These are phyloP conservation scores for Gadus macrocephalus DNA, from an alignment of 2,113 vertebrate genomes.

Conservation along the genomic window DNA sequence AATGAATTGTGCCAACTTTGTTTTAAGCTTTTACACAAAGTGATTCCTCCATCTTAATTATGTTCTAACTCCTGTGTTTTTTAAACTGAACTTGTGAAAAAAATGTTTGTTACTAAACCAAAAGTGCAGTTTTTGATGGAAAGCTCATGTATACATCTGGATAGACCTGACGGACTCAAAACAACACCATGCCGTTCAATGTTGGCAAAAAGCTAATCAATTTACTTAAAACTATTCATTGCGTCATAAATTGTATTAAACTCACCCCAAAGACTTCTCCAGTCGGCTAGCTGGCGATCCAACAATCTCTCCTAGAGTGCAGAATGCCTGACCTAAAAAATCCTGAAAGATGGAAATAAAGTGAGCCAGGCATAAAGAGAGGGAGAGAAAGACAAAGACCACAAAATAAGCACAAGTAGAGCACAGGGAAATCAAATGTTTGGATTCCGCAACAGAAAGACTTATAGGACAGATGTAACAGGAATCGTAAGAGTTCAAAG, in stretches of 20 bases:
- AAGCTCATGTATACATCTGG: too few relatives aligned
- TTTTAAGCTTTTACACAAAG: too few relatives aligned
- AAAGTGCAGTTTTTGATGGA: too few relatives aligned
- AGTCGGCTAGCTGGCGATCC: constrained; percentile 89
- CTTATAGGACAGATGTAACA: constrained; percentile 1
- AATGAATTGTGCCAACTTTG: too few relatives aligned
- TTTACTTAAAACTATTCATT: too few relatives aligned
- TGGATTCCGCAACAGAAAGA: background rate
- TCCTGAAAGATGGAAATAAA: constrained; percentile 70
- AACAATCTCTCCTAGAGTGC: constrained; percentile 92
- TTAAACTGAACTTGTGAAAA: background rate
- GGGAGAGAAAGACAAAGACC: background rate
- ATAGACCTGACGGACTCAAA: too few relatives aligned
- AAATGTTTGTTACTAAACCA: too few relatives aligned
- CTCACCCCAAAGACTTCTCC: constrained; percentile 92
- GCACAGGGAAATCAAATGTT: constrained; percentile 1
- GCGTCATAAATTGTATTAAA: constrained; percentile 22
- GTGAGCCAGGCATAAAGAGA: background rate
- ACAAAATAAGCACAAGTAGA: background rate
- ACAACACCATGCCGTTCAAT: too few relatives aligned
- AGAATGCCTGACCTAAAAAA: constrained; percentile 93
- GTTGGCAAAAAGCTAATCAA: too few relatives aligned
- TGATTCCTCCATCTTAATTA: too few relatives aligned
- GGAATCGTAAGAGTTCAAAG: constrained; percentile 20
- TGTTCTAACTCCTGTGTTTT: background rate